Evolutionary conservation across 2,797 vertebrate genomes (phyloP).

Genomic region (Megaceryle alcyon): DNA sequence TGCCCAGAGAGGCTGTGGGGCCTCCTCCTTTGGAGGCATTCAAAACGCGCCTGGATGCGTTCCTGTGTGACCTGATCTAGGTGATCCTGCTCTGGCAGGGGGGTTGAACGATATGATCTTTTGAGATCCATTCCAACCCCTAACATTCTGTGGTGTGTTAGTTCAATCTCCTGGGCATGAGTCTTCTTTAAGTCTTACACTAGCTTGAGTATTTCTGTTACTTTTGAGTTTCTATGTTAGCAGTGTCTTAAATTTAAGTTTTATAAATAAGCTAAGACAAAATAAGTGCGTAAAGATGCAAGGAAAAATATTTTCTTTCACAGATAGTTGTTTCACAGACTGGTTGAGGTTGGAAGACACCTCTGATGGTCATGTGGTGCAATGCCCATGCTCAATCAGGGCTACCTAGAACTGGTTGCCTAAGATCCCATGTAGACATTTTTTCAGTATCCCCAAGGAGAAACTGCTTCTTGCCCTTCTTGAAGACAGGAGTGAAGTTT

Average conservation of each 20-base stretch:
- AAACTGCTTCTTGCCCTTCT: neutral
- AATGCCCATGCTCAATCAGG: neutral
- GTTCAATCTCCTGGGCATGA: neutral
- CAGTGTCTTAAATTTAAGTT: neutral
- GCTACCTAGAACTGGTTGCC: neutral
- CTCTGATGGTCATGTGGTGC: neutral
- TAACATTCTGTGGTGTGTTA: neutral
- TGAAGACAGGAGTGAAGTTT: neutral
- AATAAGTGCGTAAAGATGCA: neutral
- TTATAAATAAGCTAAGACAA: neutral
- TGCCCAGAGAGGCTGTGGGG: too few species aligned
- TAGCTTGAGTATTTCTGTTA: neutral
- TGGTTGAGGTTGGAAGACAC: neutral
- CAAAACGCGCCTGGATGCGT: too few species aligned
- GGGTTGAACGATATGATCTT: too few species aligned
- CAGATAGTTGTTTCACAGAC: neutral
- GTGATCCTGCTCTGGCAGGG: too few species aligned
- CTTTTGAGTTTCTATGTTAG: neutral
- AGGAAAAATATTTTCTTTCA: neutral
- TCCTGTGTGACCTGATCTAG: too few species aligned
- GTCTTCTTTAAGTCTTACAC: neutral
- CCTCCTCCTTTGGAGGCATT: too few species aligned
- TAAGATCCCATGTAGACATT: accelerated
- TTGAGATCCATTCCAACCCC: too few species aligned
- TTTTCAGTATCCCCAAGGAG: neutral